Base-by-base conservation (phyloP, 2,797 vertebrate species). In the Dendrocincla tyrannina region DNA sequence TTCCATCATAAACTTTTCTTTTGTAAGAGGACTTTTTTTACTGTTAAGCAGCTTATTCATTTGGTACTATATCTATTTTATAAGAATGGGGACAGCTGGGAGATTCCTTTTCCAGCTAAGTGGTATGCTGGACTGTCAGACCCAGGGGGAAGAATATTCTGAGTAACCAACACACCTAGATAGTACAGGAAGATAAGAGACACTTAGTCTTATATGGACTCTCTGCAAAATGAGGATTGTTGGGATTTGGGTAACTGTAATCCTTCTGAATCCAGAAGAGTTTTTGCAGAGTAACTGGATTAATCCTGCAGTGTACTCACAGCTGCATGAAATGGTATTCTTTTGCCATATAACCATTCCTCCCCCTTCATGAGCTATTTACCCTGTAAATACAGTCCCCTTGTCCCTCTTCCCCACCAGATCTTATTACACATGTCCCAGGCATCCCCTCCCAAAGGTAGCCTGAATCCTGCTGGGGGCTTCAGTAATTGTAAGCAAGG, bases 391-490 rank as follows among this genome's bases (percentile, higher is more conserved):
- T 25, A 44, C 35, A 58, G 20, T 23, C 23, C 37, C 9, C 6
- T 47, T 12, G 17, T 42, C 24, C 17, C 11, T 76, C 58, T 95
- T 82, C 15, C 1, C 1, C 11, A 3, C 24, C 44, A 63, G 18
- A 24, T 67, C 47, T 59, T 39, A 14, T 42, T 75, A 33, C 32
- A 7, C 10, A 0, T 42, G 32, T n/a, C 17, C 8, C 19, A 35
- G 76, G 9, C 16, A 44, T 62, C 37, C 28, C 14, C 12, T 75
- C 9, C 68, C 27, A 63, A 24, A 27, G 0, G 0, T 6, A 49
- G 37, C 42, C 50, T 1, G 0, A 27, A 39, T 68, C 76, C 28
- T 75, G 3, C 32, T 35, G 0, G 0, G 10, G 17, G 24, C 33
- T 64, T 5, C 23, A 9, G 24, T 28, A n/a, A 8, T n/a, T n/a